Evolutionary conservation across 1,140 invertebrate genomes (phyloP), one percentile per base, ranked within the genome.

Genomic region (Daktulosphaira vitifoliae): DNA sequence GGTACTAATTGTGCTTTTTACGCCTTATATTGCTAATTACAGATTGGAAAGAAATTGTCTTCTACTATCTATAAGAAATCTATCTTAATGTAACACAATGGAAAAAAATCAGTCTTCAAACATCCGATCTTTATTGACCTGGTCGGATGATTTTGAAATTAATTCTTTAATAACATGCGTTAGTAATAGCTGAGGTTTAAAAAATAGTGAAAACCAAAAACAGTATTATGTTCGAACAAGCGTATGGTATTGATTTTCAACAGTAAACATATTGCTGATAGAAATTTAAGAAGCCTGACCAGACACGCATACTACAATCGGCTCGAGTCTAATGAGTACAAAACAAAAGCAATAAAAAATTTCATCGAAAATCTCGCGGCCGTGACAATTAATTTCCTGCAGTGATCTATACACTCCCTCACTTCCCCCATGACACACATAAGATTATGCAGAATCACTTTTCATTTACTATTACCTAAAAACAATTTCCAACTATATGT

Each of bases 331-430:
- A 56, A 56, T 22, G 37, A 42, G 53, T 44, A 56, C 39, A 33
- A 56, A 56, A 44, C 53, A 44, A 44, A 56, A 56, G 39, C 33
- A 22, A 16, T 18, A 22, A 22, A 7, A 52, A 37, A 15, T 22
- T 16, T 15, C n/a, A 2, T 48, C 9, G 44, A 48, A 48, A 33
- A 33, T 11, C 29, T 6, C 29, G 18, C 16, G 52, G 33, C 52
- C 52, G 33, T 39, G 53, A 56, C 44, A 62, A 62, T 62, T 62
- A 48, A 62, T 62, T 62, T 62, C 29, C 56, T 39, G 56, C 25
- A 16, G 39, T 39, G 23, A 44, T 44, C 38, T 44, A n/a, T 16
- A 18, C 20, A 13, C 49, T 23, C 1, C 8, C 51, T 16, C 18
- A 6, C 16, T 23, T 18, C 38, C 54, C 54, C 9, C 23, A 46